These are phyloP conservation scores for Leucophora obtusa DNA, from an alignment of 2,888 invertebrate genomes.

Conservation along the genomic window DNA sequence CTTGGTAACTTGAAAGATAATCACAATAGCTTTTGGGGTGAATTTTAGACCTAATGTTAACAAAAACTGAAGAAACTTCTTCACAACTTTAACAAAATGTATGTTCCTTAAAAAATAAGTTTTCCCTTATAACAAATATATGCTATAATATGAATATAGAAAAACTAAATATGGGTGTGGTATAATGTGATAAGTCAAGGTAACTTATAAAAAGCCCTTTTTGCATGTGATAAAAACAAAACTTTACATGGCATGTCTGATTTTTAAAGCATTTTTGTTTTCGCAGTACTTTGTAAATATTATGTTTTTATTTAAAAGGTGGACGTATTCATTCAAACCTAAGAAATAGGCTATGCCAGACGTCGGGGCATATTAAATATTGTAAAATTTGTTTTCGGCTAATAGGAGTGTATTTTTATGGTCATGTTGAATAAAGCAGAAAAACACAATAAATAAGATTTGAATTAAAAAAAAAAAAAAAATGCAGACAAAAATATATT, in stretches of 20 bases:
- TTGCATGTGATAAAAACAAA: conserved; percentile 51
- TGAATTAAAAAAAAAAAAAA: conserved; percentile 23
- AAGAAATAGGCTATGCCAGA: conserved; percentile 45
- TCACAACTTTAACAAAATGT: too few species aligned
- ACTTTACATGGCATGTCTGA: conserved; percentile 56
- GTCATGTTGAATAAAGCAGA: conserved; percentile 12
- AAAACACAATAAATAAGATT: conserved; percentile 48
- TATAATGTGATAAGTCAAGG: conserved; percentile 63
- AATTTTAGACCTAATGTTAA: too few species aligned
- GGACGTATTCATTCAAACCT: conserved; percentile 47
- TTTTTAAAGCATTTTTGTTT: conserved; percentile 49
- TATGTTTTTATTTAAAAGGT: conserved; percentile 36
- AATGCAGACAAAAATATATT: conserved; percentile 14
- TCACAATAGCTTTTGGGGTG: too few species aligned
- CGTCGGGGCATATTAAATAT: conserved; percentile 55
- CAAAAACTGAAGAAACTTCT: too few species aligned
- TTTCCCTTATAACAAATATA: not conserved
- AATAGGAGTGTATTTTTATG: conserved; percentile 52
- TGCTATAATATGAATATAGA: not conserved
- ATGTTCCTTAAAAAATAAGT: too few species aligned
- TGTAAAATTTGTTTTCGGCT: conserved; percentile 24
- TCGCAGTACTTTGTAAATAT: conserved; percentile 18
- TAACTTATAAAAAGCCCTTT: conserved; percentile 54
- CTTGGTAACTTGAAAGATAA: too few species aligned
- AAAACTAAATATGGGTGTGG: conserved; percentile 58